Evolutionary conservation across 2,113 vertebrate genomes (phyloP), one percentile per base, ranked within the genome.

Genomic region (Gobiocypris rarus): DNA sequence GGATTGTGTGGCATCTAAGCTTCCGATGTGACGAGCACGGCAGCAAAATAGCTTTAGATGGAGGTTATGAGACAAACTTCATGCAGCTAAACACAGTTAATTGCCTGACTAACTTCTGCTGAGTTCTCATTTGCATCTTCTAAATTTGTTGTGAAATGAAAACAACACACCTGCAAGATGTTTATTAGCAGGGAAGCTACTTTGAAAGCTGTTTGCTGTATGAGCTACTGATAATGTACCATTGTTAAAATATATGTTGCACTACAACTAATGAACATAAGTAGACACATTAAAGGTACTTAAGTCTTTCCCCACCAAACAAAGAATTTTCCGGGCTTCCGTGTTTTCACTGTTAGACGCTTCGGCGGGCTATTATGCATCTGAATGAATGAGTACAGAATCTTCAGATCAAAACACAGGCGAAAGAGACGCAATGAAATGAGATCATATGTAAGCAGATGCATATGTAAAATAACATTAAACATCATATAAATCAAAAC

Each of bases 11-110:
- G 73, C 43, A 69, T 48, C 69, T 24, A 63, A 52, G 17, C 19
- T 28, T 17, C 54, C 73, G 48, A 34, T 19, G 71, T 38, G 31
- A 41, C 1, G 7, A 22, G 17, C 31, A n/a, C 34, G 74, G 34
- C 34, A 69, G 4, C 43, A 11, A 81, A 61, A 81, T 69, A 82
- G 74, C 28, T 76, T 81, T 75, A 50, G 38, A 75, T 75, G 14
- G 6, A 3, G 24, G 75, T 28, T 75, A 2, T n/a, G 26, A 8
- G 5, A 67, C 63, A 54, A 14, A 31, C 48, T 56, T 5, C 24
- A 3, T 84, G 71, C 74, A 56, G 69, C 63, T 75, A 80, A 61
- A 86, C 80, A 43, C 52, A n/a, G 26, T 50, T 86, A 81, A 84
- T 86, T 84, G 83, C 26, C 26, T 22, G 5, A 10, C 43, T 67